Percentiles rank a stretch among this genome's conserved stretches.
Conservation (phyloP, 2,797 vertebrate species). For the Gallirallus australis region DNA sequence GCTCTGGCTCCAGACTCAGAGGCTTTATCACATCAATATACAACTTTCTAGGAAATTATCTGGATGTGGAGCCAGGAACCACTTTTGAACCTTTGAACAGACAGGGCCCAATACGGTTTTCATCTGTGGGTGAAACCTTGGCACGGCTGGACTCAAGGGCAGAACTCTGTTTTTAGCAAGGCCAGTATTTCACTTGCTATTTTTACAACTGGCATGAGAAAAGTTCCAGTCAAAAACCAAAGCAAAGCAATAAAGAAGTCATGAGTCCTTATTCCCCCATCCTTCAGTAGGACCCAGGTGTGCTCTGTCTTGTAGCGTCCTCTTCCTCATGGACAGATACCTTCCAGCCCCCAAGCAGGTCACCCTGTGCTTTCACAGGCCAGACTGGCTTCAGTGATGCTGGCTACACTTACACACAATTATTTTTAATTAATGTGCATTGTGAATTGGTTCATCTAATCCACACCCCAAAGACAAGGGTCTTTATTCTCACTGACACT, state of each 20-base stretch:
- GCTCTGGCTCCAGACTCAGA: conserved; percentile 40
- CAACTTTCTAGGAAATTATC: conserved; percentile 64
- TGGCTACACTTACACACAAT: background rate
- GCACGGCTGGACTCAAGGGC: background rate
- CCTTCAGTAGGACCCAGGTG: background rate
- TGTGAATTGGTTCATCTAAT: background rate
- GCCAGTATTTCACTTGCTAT: background rate
- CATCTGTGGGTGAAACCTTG: conserved; percentile 26
- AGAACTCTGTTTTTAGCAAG: conserved; percentile 1
- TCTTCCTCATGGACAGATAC: background rate
- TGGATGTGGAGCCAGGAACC: conserved; percentile 39
- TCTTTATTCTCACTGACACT: background rate
- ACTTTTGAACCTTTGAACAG: conserved; percentile 47
- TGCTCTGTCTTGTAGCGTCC: background rate
- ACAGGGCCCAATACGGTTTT: background rate
- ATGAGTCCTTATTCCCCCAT: background rate
- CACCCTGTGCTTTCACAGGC: background rate
- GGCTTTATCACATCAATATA: conserved; percentile 55
- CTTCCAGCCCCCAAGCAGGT: background rate
- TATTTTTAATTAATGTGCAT: background rate
- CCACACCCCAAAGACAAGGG: background rate
- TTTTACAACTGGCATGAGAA: conserved; percentile 6
- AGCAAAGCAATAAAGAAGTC: background rate
- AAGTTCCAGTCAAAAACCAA: background rate
- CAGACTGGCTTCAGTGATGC: background rate